Percentiles rank a stretch among this genome's conserved stretches.
Evolutionary conservation across 2,888 invertebrate genomes (phyloP).

Genomic region (Siphlonurus alternatus): DNA sequence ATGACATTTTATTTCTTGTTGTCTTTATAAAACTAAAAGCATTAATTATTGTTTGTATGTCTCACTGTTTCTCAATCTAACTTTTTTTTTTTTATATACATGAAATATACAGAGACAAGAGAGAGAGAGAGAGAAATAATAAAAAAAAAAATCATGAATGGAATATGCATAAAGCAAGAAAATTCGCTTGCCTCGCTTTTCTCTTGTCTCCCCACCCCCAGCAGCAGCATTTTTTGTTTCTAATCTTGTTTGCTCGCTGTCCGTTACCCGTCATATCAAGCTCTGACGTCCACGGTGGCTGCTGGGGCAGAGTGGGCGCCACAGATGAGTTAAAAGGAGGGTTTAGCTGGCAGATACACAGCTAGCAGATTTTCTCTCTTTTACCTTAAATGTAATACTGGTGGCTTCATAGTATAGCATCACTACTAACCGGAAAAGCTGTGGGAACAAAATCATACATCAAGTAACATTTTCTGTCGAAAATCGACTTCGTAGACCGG

Average conservation of each 20-base stretch:
- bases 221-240: constrained; percentile 1
- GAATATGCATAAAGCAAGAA: not conserved
- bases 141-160: not conserved
- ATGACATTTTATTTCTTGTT: not conserved
- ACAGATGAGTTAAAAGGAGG: not conserved
- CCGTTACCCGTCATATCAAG: constrained; percentile 3
- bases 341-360: not conserved
- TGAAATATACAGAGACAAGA: not conserved
- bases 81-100: not conserved
- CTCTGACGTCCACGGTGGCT: not conserved
- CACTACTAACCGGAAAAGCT: not conserved
- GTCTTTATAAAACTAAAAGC: not conserved
- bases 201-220: too few relatives aligned
- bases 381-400: not conserved
- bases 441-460: not conserved
- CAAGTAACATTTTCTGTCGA: not conserved
- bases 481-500: not conserved
- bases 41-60: not conserved
- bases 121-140: too few relatives aligned
- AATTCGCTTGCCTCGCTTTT: not conserved
- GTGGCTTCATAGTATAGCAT: not conserved
- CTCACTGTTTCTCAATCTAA: not conserved
- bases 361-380: not conserved
- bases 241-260: constrained; percentile 1
- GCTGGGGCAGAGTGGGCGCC: not conserved